Evolutionary conservation across 2,888 invertebrate genomes (phyloP).

Genomic region (Lamellibrachia columna): DNA sequence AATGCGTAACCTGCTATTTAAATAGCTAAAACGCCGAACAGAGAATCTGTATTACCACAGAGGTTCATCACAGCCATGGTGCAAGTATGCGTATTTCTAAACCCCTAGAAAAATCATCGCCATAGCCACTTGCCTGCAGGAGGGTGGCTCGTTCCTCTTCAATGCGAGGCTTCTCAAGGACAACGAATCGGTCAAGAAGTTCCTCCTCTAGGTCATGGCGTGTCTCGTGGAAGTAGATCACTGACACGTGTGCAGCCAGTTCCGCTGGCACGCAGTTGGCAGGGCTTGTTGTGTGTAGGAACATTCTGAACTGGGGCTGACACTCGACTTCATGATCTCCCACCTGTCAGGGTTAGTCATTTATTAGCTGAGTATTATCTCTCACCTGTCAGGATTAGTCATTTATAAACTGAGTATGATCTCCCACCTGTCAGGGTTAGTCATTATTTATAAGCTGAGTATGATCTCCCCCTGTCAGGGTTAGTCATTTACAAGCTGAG

Average conservation of each 20-base stretch:
- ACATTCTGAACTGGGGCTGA: slow-evolving; percentile 63
- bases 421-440: no score
- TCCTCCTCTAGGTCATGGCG: slow-evolving; percentile 58
- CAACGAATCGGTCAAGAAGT: slow-evolving; percentile 61
- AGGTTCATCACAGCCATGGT: background rate
- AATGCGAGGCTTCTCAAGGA: slow-evolving; percentile 62
- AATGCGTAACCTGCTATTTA: no score
- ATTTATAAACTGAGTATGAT: no score
- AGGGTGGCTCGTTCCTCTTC: slow-evolving; percentile 61
- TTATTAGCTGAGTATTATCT: no score
- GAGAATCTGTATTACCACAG: background rate
- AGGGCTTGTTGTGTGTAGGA: slow-evolving; percentile 62
- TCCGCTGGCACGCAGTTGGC: slow-evolving; percentile 59
- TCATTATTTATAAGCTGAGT: no score
- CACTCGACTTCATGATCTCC: slow-evolving; percentile 66
- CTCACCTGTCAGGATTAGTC: no score
- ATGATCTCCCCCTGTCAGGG: no score
- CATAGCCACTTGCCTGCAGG: slow-evolving; percentile 50
- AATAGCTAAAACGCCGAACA: background rate
- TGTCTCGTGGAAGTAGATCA: slow-evolving; percentile 60
- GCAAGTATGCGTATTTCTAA: background rate
- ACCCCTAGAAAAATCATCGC: background rate
- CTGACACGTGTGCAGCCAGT: slow-evolving; percentile 59
- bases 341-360: slow-evolving; percentile 45
- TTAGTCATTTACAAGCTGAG: no score